A percentile compares a stretch with the other conserved stretches of the same genome.
These are phyloP conservation scores for Caradrina kadenii DNA, from an alignment of 2,888 invertebrate genomes.

Conservation along the genomic window DNA sequence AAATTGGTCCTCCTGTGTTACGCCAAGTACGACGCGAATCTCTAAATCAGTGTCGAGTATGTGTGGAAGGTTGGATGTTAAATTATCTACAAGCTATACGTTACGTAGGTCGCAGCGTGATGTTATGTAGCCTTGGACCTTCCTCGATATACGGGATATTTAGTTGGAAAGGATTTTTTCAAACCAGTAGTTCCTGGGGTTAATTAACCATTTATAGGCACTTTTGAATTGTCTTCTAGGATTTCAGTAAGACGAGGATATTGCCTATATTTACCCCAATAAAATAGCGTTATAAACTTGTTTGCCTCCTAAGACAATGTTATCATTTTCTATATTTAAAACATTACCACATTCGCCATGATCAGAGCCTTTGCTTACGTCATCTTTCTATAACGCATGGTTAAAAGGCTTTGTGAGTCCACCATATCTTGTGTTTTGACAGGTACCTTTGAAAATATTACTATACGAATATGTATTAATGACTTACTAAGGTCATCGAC, in stretches of 20 bases:
- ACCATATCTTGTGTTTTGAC: constrained; percentile 15
- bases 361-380: constrained; percentile 40
- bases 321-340: constrained; percentile 53
- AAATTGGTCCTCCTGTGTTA: background rate
- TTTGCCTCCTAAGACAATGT: constrained; percentile 25
- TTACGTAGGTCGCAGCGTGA: too few species aligned
- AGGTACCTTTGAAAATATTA: constrained; percentile 12
- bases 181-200: too few species aligned
- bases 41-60: too few species aligned
- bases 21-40: too few species aligned
- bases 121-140: too few species aligned
- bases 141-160: too few species aligned
- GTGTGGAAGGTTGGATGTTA: too few species aligned
- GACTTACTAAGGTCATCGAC: constrained; percentile 18
- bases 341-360: constrained; percentile 33
- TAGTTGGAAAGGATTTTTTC: too few species aligned
- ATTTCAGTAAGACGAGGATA: background rate
- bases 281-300: constrained; percentile 9
- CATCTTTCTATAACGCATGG: constrained; percentile 30
- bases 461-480: constrained; percentile 8
- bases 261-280: constrained; percentile 2
- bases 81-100: too few species aligned
- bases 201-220: background rate
- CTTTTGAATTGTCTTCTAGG: background rate
- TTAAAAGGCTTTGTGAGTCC: constrained; percentile 22